phyloP scores from a whole-genome alignment of 1,140 invertebrate genomes.

The Bombus polaris region DNA sequence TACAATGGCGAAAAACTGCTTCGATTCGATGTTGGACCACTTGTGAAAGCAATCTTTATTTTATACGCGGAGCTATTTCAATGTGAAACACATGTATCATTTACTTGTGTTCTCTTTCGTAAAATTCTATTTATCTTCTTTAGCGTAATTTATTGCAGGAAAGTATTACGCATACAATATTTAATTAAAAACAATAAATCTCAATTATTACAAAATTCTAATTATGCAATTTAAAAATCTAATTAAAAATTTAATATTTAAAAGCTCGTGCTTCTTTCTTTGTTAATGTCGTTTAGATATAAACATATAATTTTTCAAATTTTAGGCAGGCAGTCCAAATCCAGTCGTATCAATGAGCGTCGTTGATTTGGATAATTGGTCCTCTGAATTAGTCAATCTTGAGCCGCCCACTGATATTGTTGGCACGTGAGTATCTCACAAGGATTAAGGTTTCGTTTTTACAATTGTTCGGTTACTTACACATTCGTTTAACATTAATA shows the following conservation, averaged over 20 bases:
- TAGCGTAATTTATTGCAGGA: not conserved
- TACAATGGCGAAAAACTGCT: not conserved
- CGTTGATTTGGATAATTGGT: conserved; percentile 77
- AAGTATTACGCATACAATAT: no score
- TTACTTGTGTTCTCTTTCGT: not conserved
- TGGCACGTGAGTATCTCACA: conserved; percentile 68
- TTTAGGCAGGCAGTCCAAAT: conserved; percentile 82
- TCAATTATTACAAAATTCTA: no score
- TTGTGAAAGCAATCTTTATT: not conserved
- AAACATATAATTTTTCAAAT: not conserved
- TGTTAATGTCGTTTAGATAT: not conserved
- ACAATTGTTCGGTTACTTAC: not conserved
- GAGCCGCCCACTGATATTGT: conserved; percentile 68
- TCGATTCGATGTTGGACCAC: not conserved
- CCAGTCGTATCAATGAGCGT: conserved; percentile 81
- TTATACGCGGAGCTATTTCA: not conserved
- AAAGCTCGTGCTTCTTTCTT: not conserved
- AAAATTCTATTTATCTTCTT: not conserved
- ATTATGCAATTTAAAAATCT: not conserved
- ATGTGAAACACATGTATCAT: not conserved
- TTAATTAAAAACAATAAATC: no score
- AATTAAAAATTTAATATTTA: not conserved
- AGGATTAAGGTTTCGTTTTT: no score
- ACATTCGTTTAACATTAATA: not conserved
- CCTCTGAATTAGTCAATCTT: conserved; percentile 65